Evolutionary conservation across 2,113 vertebrate species (phyloP).

Genomic region (Cairina moschata): DNA sequence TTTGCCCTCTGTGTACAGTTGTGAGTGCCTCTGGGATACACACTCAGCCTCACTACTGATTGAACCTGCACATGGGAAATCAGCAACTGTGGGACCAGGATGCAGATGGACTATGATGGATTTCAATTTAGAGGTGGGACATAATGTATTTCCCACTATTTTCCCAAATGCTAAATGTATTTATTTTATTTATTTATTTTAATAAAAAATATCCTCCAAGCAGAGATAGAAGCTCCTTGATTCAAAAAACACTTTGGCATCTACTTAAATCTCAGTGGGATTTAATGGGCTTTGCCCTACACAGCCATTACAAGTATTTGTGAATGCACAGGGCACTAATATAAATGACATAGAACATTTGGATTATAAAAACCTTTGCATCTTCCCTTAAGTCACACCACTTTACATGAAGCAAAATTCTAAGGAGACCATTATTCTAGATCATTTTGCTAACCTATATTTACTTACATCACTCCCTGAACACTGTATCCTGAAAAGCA

Average conservation of each 20-base stretch:
- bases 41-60: neutral
- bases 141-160: neutral
- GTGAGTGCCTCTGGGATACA: neutral
- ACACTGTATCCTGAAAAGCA: neutral
- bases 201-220: neutral
- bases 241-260: neutral
- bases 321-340: neutral
- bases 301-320: neutral
- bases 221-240: neutral
- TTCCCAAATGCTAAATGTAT: neutral
- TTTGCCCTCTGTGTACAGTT: neutral
- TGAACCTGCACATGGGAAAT: neutral
- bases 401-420: neutral
- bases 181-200: neutral
- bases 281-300: neutral
- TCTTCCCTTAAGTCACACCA: neutral
- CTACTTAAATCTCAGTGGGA: neutral
- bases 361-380: neutral
- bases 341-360: neutral
- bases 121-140: neutral
- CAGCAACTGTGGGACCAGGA: neutral
- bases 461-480: neutral
- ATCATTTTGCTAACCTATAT: neutral
- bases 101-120: neutral
- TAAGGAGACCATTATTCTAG: neutral